Evolutionary conservation across 2,113 vertebrate species (phyloP).

Genomic region (Phrynosoma blainvillii): DNA sequence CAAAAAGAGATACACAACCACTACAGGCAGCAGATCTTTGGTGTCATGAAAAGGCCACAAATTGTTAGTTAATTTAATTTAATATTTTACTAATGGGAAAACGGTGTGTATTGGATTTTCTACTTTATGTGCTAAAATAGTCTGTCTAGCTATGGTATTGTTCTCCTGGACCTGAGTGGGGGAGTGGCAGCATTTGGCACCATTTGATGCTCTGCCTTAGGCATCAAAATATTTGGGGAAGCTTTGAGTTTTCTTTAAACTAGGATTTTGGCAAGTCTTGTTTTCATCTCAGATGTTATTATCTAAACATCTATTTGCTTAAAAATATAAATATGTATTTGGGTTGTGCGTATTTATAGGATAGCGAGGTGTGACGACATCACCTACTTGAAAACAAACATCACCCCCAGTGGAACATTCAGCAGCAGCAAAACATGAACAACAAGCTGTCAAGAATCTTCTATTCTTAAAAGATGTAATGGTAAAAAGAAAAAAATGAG

Average conservation of each 20-base stretch:
- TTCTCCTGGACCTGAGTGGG: too few species aligned
- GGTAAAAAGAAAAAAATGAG: conserved; percentile 5
- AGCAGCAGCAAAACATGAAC: background rate
- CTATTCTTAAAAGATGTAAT: conserved; percentile 34
- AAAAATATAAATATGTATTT: conserved; percentile 16
- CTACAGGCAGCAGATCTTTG: too few species aligned
- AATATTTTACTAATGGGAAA: too few species aligned
- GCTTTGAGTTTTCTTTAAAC: background rate
- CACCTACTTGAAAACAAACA: background rate
- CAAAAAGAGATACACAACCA: too few species aligned
- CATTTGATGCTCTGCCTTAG: background rate
- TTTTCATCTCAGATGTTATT: background rate
- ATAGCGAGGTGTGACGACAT: background rate
- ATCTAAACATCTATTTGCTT: background rate
- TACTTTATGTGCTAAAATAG: too few species aligned
- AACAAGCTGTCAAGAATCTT: background rate
- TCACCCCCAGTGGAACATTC: background rate
- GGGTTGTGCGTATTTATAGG: conserved; percentile 7
- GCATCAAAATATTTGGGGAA: background rate
- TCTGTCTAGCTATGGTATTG: too few species aligned
- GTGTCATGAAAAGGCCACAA: too few species aligned
- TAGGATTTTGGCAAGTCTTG: background rate
- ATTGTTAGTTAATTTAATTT: too few species aligned
- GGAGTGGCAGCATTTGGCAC: too few species aligned
- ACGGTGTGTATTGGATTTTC: too few species aligned